Evolutionary conservation across 2,888 invertebrate genomes (phyloP).

Genomic region (Isoperla grammatica): DNA sequence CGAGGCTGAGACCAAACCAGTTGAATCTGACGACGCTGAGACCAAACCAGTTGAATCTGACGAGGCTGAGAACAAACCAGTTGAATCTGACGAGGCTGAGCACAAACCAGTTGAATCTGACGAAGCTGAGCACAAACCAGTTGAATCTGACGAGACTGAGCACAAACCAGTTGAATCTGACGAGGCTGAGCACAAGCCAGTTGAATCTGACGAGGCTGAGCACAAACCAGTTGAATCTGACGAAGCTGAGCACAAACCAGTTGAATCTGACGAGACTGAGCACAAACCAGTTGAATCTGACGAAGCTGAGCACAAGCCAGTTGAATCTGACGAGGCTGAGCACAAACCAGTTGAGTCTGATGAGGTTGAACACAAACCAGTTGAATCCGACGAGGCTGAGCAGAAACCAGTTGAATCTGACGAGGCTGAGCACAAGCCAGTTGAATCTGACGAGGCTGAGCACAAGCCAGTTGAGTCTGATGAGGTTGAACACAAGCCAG

Average conservation of each 20-base stretch:
- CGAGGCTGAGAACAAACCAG: no score
- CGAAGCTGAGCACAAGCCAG: neutral
- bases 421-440: neutral
- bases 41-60: no score
- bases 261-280: neutral
- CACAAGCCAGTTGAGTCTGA: conserved; percentile 7
- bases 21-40: no score
- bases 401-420: neutral
- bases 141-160: no score
- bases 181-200: no score
- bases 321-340: no score
- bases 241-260: conserved; percentile 18
- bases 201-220: no score
- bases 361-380: neutral
- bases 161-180: no score
- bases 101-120: no score
- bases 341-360: neutral
- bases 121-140: neutral
- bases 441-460: neutral
- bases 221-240: conserved; percentile 23
- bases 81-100: no score
- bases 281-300: conserved; percentile 8
- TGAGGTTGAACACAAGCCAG: neutral
- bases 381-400: no score
- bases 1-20: no score